A percentile compares a stretch with the other conserved stretches of the same genome.
Evolutionary conservation across 1,140 invertebrate species (phyloP).

Genomic region (Aphaenogaster ashmeadi): DNA sequence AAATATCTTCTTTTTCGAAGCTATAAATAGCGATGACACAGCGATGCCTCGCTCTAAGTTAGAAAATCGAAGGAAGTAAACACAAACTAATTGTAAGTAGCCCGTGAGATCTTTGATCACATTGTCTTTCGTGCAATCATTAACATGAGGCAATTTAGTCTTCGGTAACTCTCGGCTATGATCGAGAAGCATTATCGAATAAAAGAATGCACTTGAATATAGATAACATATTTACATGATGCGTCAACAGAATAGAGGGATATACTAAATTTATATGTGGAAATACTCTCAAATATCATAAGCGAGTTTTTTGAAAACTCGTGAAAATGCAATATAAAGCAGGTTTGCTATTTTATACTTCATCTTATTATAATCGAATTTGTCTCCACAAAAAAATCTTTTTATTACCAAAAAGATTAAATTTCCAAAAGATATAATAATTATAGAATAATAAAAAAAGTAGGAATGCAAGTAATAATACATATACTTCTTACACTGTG

Average conservation of each 20-base stretch:
- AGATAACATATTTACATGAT: neutral
- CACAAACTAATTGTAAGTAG: neutral
- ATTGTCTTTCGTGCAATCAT: constrained; percentile 6
- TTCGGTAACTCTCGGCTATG: neutral
- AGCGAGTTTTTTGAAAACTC: neutral
- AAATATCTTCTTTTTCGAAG: neutral
- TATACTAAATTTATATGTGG: neutral
- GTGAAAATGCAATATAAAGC: neutral
- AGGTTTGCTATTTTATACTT: neutral
- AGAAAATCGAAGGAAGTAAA: neutral
- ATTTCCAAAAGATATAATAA: constrained; percentile 7
- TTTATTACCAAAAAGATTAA: neutral
- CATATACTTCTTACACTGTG: neutral
- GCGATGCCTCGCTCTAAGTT: neutral
- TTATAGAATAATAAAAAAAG: neutral
- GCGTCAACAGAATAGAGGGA: neutral
- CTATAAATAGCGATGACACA: constrained; percentile 68
- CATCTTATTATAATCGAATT: neutral
- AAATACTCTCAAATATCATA: neutral
- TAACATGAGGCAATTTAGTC: constrained; percentile 11
- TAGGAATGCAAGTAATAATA: neutral
- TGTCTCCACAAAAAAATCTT: neutral
- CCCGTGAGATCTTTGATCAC: neutral
- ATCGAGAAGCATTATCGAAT: neutral
- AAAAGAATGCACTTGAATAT: neutral